A percentile compares a stretch with the other conserved stretches of the same genome.
phyloP scores from a whole-genome alignment of 2,888 invertebrate genomes.

The Cynaeus angustus region DNA sequence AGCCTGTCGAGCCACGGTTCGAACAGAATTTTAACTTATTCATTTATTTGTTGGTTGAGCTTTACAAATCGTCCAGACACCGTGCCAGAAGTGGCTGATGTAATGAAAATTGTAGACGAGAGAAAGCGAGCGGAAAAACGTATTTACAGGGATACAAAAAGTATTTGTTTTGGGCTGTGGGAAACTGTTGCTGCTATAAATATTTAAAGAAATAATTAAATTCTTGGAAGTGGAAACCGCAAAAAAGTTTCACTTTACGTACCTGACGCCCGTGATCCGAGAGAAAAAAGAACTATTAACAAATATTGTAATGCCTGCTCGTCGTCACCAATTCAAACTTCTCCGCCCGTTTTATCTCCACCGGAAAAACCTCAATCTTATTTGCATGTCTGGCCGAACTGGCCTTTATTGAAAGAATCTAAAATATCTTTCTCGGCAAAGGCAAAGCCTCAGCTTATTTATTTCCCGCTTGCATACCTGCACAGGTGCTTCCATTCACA shows the following conservation, averaged over 20 bases:
- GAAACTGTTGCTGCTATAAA: no score
- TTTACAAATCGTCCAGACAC: slow-evolving; percentile 4
- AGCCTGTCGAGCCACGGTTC: slow-evolving; percentile 35
- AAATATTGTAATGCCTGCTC: no score
- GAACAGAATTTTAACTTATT: slow-evolving; percentile 28
- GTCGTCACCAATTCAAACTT: no score
- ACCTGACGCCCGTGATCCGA: no score
- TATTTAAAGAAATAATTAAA: no score
- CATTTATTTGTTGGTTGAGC: slow-evolving; percentile 33
- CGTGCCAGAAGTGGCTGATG: background rate
- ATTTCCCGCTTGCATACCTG: slow-evolving; percentile 35
- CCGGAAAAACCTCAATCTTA: background rate
- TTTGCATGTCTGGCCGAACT: background rate
- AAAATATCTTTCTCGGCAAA: slow-evolving; percentile 1
- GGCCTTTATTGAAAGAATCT: background rate
- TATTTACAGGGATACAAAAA: no score
- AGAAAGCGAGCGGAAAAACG: no score
- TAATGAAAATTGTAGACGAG: background rate
- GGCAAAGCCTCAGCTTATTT: slow-evolving; percentile 23
- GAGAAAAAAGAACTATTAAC: no score
- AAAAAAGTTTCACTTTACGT: no score
- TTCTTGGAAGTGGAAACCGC: no score
- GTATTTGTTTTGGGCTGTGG: no score
- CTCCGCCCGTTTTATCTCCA: no score
- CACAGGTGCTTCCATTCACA: slow-evolving; percentile 54